Evolutionary conservation across 2,888 invertebrate species (phyloP).

Genomic region (Lycaena phlaeas): DNA sequence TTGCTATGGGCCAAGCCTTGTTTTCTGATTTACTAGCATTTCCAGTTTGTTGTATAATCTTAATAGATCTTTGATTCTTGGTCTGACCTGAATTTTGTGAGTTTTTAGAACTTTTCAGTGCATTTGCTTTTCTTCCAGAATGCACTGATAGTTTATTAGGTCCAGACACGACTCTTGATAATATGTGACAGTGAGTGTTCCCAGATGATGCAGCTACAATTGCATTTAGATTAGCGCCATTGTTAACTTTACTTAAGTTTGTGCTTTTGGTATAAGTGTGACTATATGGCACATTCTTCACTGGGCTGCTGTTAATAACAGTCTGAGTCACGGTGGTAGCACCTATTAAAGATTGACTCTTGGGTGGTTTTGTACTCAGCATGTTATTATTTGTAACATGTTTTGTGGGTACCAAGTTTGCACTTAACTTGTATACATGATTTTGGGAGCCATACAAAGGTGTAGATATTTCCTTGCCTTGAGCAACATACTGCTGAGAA

Average conservation of each 20-base stretch:
- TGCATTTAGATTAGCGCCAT: conserved; percentile 64
- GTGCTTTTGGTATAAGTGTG: conserved; percentile 57
- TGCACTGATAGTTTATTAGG: conserved; percentile 66
- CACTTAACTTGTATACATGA: conserved; percentile 58
- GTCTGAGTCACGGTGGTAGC: conserved; percentile 47
- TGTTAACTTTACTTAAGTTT: conserved; percentile 60
- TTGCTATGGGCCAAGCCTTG: conserved; percentile 56
- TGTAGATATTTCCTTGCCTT: conserved; percentile 47
- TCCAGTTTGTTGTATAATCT: conserved; percentile 69
- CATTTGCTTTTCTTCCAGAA: conserved; percentile 54
- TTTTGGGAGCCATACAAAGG: conserved; percentile 56
- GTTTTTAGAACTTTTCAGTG: conserved; percentile 52
- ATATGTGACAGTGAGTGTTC: conserved; percentile 59
- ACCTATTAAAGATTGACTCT: conserved; percentile 56
- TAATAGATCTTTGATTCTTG: conserved; percentile 65
- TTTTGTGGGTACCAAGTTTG: conserved; percentile 49
- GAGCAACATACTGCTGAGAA: conserved; percentile 49
- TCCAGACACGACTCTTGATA: conserved; percentile 62
- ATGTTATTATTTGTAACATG: conserved; percentile 56
- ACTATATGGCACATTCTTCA: conserved; percentile 58
- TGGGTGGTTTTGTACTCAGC: conserved; percentile 50
- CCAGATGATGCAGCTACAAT: conserved; percentile 54
- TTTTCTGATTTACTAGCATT: conserved; percentile 49
- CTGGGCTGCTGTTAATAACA: conserved; percentile 49
- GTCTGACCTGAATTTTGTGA: conserved; percentile 47